These are phyloP conservation scores for Channa maculata DNA, from an alignment of 2,113 vertebrate genomes.

Conservation along the genomic window DNA sequence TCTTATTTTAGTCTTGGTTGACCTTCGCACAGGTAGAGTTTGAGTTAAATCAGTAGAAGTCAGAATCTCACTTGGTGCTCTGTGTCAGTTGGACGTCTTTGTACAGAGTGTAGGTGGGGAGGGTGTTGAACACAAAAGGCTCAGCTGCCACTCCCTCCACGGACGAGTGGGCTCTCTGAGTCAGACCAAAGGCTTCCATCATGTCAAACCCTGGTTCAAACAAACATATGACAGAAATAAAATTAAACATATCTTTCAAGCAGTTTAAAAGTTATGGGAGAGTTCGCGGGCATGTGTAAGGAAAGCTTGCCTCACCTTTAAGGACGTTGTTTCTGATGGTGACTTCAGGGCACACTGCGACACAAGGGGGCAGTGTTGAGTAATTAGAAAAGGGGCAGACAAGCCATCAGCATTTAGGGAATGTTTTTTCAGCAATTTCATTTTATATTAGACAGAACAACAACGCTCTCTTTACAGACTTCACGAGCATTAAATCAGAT, in stretches of 20 bases:
- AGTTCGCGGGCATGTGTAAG: no score
- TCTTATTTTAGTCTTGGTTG: no score
- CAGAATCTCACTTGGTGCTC: slow-evolving; percentile 85
- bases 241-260: background rate
- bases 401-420: background rate
- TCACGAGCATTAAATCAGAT: no score
- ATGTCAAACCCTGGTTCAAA: slow-evolving; percentile 89
- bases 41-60: background rate
- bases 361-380: slow-evolving; percentile 44
- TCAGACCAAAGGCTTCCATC: slow-evolving; percentile 93
- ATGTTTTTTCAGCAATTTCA: no score
- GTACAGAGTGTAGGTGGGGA: slow-evolving; percentile 88
- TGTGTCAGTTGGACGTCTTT: slow-evolving; percentile 89
- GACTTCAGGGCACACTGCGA: slow-evolving; percentile 84
- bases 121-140: slow-evolving; percentile 84
- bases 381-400: background rate
- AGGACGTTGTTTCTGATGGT: slow-evolving; percentile 81
- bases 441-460: no score
- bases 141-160: slow-evolving; percentile 90
- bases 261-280: no score
- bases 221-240: slow-evolving; percentile 1
- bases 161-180: slow-evolving; percentile 86
- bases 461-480: no score
- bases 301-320: slow-evolving; percentile 72
- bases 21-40: background rate